Conservation (phyloP, 2,113 vertebrate species). For the Hepsetus odoe region DNA sequence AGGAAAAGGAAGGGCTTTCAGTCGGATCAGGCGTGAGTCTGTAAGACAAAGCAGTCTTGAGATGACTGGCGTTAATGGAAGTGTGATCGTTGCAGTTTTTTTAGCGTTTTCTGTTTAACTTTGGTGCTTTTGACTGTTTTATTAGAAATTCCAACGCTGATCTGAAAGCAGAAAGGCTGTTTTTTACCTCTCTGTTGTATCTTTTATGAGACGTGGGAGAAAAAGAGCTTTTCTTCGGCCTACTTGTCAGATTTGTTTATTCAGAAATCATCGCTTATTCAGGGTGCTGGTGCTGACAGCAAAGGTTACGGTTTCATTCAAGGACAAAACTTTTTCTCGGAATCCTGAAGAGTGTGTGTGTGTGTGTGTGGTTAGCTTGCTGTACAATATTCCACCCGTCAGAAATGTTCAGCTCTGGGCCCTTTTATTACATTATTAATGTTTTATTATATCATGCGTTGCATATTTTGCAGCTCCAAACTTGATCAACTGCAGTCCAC, state of each 20-base stretch:
- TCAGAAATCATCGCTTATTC: background rate
- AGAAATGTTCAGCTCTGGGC: constrained; percentile 9
- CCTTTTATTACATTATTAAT: constrained; percentile 9
- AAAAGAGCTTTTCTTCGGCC: background rate
- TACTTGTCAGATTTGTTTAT: background rate
- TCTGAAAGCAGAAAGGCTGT: background rate
- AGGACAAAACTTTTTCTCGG: constrained; percentile 7
- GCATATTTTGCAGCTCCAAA: background rate
- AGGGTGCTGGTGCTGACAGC: constrained; percentile 18
- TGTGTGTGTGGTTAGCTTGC: background rate
- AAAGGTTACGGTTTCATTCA: constrained; percentile 41
- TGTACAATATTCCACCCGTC: background rate
- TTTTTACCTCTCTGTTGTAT: background rate
- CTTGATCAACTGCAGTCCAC: too few relatives aligned
- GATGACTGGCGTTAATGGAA: too few relatives aligned
- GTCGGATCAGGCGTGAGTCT: too few relatives aligned
- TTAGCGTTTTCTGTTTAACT: too few relatives aligned
- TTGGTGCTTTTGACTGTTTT: too few relatives aligned
- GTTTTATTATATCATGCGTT: background rate
- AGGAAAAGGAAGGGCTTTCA: too few relatives aligned
- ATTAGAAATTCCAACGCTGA: too few relatives aligned
- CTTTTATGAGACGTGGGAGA: background rate
- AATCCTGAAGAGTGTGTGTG: constrained; percentile 18
- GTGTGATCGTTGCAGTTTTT: too few relatives aligned
- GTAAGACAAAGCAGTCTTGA: too few relatives aligned